Evolutionary conservation across 2,113 vertebrate genomes (phyloP), one percentile per base, ranked within the genome.

Genomic region (Micronisus gabar): DNA sequence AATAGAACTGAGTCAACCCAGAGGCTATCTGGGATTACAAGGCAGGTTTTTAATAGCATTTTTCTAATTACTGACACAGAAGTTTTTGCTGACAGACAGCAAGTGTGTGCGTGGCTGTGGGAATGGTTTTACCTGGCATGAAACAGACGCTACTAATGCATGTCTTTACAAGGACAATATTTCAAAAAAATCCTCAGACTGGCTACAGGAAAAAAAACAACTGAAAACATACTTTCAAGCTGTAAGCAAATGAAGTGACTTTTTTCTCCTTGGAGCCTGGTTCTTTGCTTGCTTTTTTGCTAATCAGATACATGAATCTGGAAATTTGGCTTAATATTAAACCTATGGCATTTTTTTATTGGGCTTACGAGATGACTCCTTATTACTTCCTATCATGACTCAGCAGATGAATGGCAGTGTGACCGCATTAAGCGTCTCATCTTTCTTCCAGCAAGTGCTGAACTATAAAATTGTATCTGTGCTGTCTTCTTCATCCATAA

Each of bases 31-130:
- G 89, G 79, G 95, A 93, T 96, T 93, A 97, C 63, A 83, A 88
- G 87, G 81, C 70, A 88, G 89, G 79, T 81, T 91, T 94, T 97
- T 98, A 97, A 97, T 89, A 96, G 95, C 81, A 81, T 79, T 92
- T 95, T 93, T 95, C 89, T 96, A 97, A 96, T 97, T 97, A 97
- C 84, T 75, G 85, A 90, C 91, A 95, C 84, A 91, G 45, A 92
- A 63, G 71, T 38, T 94, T 97, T 82, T 97, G 95, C 96, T 98
- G 97, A 97, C 96, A 96, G 97, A 95, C 90, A 90, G 55, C 74
- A 86, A 95, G 85, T 80, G 94, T 93, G 86, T 95, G 94, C 89
- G 6, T 59, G 92, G 96, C 88, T 94, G 56, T 74, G 94, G 95
- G 82, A 95, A 97, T 85, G 92, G 73, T 66, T 96, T 93, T 81